Base-by-base conservation (phyloP, 2,113 vertebrate genomes). In the Tringa solitaria region DNA sequence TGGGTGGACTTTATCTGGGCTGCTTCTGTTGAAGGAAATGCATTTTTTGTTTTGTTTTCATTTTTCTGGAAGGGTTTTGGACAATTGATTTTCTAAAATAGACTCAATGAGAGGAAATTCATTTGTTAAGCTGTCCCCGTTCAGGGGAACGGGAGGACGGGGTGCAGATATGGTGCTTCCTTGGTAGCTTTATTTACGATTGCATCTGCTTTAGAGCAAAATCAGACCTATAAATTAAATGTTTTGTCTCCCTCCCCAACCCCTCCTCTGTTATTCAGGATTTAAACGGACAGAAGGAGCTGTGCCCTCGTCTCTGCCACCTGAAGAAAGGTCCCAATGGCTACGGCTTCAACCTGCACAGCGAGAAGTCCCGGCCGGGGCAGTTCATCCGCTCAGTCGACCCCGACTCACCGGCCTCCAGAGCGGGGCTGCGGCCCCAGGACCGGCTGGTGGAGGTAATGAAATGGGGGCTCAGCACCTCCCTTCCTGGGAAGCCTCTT, bases 271-370 rank as follows among this genome's bases (percentile, higher is more conserved):
- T 54, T 78, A 75, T 82, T 4, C 93, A 98, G 95, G 98, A 98
- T 89, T 41, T 98, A 2, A 98, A 98, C 0, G 97, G 98, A 1
- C 96, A 97, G 18, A 97, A 83, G 54, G 98, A 99, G 95, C 97
- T 97, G 50, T 98, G 98, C 14, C 99, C 99, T 3, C 98, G 99
- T 12, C 98, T 99, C 63, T 99, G 99, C 96, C 98, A 98, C 82
- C 97, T 99, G 87, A 95, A 98, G 86, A 99, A 98, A 77, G 98
- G 98, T 14, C 98, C 98, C 89, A 97, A 76, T 7, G 99, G 99
- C 88, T 99, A 99, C 1, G 99, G 99, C 60, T 99, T 99, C 97
- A 99, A 99, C 97, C 98, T 99, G 87, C 99, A 99, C 98, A 99
- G 98, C 2, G 98, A 99, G 84, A 99, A 99, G 92, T 98, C 98